Evolutionary conservation across 1,140 invertebrate genomes (phyloP).

Genomic region (Phenacoccus solenopsis): DNA sequence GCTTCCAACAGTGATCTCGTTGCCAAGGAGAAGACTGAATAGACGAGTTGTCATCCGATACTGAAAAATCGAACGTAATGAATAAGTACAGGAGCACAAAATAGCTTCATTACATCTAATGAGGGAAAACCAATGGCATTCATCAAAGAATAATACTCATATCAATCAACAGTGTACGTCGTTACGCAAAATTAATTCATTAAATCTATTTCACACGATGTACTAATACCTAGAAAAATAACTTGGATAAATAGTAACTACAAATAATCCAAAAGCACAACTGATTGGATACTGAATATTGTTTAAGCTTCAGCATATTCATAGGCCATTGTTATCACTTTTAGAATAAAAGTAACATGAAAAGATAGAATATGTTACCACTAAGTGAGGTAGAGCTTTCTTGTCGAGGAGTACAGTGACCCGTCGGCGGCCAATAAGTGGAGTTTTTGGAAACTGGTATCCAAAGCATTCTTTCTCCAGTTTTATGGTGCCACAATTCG

Average conservation of each 20-base stretch:
- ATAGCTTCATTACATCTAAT: no score
- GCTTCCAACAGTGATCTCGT: constrained; percentile 75
- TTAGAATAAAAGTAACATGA: not conserved
- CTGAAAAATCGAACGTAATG: no score
- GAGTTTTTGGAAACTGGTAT: constrained; percentile 67
- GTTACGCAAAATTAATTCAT: not conserved
- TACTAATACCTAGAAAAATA: no score
- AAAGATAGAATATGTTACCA: constrained; percentile 38
- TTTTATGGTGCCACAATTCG: constrained; percentile 65
- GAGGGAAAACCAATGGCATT: no score
- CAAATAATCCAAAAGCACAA: no score
- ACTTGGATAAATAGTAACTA: no score
- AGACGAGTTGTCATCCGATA: constrained; percentile 77
- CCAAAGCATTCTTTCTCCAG: constrained; percentile 68
- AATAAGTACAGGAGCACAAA: no score
- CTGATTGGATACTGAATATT: no score
- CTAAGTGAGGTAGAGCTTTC: constrained; percentile 49
- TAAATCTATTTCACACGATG: not conserved
- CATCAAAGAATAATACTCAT: no score
- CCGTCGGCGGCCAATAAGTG: constrained; percentile 64
- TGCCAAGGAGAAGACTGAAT: constrained; percentile 78
- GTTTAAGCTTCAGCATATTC: no score
- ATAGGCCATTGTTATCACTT: no score
- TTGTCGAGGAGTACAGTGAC: constrained; percentile 40
- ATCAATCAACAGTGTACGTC: constrained; percentile 9